These are phyloP conservation scores for Oryzias woworae DNA, from an alignment of 2,113 vertebrate genomes.

Conservation along the genomic window DNA sequence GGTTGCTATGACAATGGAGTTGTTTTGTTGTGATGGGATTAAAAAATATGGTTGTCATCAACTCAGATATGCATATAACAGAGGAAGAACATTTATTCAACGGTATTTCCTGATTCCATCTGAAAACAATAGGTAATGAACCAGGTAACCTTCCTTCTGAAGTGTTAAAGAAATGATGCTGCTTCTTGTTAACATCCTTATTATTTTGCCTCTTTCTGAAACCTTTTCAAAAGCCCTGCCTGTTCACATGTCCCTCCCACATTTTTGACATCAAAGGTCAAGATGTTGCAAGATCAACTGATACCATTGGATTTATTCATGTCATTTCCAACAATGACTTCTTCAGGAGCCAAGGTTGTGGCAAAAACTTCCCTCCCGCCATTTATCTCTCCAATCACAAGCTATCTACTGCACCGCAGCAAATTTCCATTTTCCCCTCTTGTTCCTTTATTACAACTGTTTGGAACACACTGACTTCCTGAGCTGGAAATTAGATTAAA, in stretches of 20 bases:
- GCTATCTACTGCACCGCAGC: conserved; percentile 33
- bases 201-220: conserved; percentile 36
- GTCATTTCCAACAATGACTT: conserved; percentile 29
- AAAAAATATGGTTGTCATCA: too few relatives aligned
- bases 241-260: conserved; percentile 2
- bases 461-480: conserved; percentile 22
- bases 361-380: conserved; percentile 22
- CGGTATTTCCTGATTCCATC: background rate
- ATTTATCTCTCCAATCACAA: conserved; percentile 45
- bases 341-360: conserved; percentile 47
- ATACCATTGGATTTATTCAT: conserved; percentile 10
- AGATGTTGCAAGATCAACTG: conserved; percentile 24
- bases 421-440: background rate
- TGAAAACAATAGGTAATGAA: conserved; percentile 26
- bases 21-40: too few relatives aligned
- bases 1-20: too few relatives aligned
- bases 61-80: background rate
- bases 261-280: conserved; percentile 28
- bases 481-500: conserved; percentile 38
- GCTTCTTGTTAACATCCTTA: conserved; percentile 2
- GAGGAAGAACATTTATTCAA: background rate
- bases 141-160: conserved; percentile 8
- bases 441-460: conserved; percentile 9
- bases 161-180: background rate
- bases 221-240: conserved; percentile 7